phyloP scores from a whole-genome alignment of 2,113 vertebrate genomes.

The Gymnobelideus leadbeateri region DNA sequence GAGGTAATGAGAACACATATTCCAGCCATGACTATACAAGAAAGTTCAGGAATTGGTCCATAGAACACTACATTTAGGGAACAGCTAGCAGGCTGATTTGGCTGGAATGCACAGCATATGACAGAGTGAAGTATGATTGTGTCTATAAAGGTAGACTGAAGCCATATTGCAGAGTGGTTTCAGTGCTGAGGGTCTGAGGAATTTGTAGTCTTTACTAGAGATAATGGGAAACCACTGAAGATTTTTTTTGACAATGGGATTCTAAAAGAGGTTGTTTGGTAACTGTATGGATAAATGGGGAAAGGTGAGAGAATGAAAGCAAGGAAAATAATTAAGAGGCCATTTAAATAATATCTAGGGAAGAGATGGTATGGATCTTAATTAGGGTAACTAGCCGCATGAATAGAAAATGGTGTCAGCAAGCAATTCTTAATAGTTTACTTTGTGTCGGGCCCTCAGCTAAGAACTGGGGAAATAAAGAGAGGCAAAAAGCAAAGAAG shows the following conservation, averaged over 20 bases:
- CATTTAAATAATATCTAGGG: neutral
- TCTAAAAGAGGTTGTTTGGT: neutral
- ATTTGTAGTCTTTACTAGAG: neutral
- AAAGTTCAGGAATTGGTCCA: neutral
- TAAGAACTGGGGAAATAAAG: neutral
- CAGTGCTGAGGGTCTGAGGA: neutral
- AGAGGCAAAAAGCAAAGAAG: neutral
- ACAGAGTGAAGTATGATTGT: neutral
- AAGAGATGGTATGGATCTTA: neutral
- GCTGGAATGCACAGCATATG: neutral
- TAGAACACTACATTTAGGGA: neutral
- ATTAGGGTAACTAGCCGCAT: neutral
- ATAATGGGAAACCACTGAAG: neutral
- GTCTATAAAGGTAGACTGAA: neutral
- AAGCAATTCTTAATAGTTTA: neutral
- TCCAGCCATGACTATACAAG: neutral
- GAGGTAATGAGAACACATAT: neutral
- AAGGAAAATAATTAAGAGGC: neutral
- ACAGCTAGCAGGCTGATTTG: neutral
- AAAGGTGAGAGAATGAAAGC: neutral
- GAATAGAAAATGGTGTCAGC: neutral
- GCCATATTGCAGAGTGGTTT: neutral
- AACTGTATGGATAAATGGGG: too few relatives aligned
- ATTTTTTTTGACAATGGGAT: too few relatives aligned
- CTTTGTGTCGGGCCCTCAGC: neutral